Evolutionary conservation across 2,113 vertebrate species (phyloP).

Genomic region (Oenanthe melanoleuca): DNA sequence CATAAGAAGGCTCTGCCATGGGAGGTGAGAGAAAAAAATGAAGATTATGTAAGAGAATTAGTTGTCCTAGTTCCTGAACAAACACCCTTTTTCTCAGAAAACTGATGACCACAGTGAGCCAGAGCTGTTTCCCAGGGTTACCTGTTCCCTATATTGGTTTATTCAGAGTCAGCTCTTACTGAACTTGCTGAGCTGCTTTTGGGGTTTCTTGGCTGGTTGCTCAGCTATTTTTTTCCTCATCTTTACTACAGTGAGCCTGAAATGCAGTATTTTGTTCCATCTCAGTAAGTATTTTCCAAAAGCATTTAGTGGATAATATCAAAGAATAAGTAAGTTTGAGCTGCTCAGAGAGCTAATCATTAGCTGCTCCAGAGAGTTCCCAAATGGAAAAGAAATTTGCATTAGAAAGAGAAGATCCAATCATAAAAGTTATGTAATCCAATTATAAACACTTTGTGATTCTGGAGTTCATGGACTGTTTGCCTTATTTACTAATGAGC

Average conservation of each 20-base stretch:
- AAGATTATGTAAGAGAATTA: not conserved
- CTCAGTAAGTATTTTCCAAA: not conserved
- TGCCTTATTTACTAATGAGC: not conserved
- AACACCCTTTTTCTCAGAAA: not conserved
- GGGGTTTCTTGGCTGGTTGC: not conserved
- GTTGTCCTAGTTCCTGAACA: not conserved
- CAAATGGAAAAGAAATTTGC: not conserved
- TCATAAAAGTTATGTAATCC: not conserved
- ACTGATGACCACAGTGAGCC: not conserved
- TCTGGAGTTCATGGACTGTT: not conserved
- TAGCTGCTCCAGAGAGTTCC: not conserved
- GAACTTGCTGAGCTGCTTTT: not conserved
- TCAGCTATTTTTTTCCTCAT: not conserved
- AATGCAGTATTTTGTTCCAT: not conserved
- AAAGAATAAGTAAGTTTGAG: not conserved
- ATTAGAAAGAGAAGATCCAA: not conserved
- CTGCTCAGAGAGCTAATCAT: not conserved
- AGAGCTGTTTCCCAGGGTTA: not conserved
- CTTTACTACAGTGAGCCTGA: not conserved
- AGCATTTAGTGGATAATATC: not conserved
- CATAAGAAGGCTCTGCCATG: not conserved
- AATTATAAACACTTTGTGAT: not conserved
- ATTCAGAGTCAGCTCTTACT: not conserved
- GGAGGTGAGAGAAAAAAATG: not conserved
- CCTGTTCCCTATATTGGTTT: not conserved